Base-by-base conservation (phyloP, 1,140 invertebrate genomes). In the Drosophila hydei region DNA sequence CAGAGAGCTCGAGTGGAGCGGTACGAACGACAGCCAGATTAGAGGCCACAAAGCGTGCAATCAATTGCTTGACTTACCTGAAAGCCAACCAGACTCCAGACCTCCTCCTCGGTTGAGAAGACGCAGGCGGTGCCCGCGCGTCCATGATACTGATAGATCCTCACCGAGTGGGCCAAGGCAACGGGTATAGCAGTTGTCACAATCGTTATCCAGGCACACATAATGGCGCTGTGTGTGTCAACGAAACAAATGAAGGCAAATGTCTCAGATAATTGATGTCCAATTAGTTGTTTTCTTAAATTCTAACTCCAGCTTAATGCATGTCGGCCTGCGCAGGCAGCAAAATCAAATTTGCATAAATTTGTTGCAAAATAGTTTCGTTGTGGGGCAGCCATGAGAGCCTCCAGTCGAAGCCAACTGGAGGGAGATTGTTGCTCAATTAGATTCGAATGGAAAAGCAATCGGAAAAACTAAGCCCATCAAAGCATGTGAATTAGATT, bases 161-260 rank as follows among this genome's bases (percentile, higher is more conserved):
- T 93, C 83, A 96, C 95, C n/a, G 96, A 96, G 87, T 97, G 97
- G 64, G 96, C 95, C 27, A 96, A 91, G 14, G 96, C 94, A 0
- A 96, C 94, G 4, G 97, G 97, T 18, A 95, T 94, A 4, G 95
- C 96, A 18, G 94, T 94, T 21, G 94, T 94, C 6, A 97, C 91
- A 23, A 98, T 96, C 25, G 97, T 93, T 9, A 95, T 92, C 98
- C 97, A 99, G 16, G 95, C 94, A 68, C 96, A 92, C 18, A 93
- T 93, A 68, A 98, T 97, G 21, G 97, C 96, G 38, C 40, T 95
- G 27, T 11, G 30, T 11, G 30, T 33, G 30, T 12, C 18, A 12
- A 9, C 42, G 19, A 9, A 16, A 43, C 16, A 43, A 45, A 45
- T 7, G 1, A 21, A 45, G 12, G 12, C 9, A 45, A 45, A 45